Percentiles rank a stretch among this genome's conserved stretches.
These are phyloP conservation scores for Pteronura brasiliensis DNA, from an alignment of 2,113 vertebrate species.

Conservation along the genomic window DNA sequence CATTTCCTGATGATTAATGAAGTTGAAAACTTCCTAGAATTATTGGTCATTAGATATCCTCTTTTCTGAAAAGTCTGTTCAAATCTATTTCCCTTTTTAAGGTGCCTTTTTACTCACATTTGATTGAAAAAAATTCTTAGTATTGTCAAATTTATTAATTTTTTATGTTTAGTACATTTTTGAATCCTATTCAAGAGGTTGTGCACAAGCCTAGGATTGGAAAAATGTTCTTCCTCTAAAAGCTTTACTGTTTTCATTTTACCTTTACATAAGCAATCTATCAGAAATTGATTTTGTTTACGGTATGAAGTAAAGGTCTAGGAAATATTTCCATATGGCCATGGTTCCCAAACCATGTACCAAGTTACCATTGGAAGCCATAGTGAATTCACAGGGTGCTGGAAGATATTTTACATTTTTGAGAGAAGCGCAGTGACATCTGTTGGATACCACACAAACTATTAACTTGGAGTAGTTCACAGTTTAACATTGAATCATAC, in stretches of 20 bases:
- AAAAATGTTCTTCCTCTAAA: slow-evolving; percentile 5
- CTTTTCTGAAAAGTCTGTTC: background rate
- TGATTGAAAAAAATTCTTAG: slow-evolving; percentile 7
- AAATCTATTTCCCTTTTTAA: background rate
- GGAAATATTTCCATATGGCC: background rate
- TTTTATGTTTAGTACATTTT: background rate
- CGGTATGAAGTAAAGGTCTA: background rate
- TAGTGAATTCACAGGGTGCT: background rate
- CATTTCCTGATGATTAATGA: background rate
- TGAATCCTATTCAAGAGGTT: background rate
- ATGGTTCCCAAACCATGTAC: background rate
- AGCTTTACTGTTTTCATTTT: background rate
- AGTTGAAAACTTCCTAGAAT: background rate
- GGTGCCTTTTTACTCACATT: background rate
- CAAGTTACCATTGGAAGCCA: background rate
- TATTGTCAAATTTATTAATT: background rate
- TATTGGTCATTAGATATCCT: background rate
- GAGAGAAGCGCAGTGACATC: background rate
- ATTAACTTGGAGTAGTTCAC: background rate
- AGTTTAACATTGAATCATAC: background rate
- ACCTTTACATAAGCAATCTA: background rate
- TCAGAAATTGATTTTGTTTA: background rate
- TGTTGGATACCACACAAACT: background rate
- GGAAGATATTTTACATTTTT: background rate
- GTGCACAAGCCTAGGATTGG: background rate